A percentile compares a stretch with the other conserved stretches of the same genome.
phyloP scores from a whole-genome alignment of 2,888 invertebrate species.

The Drosophila borealis region DNA sequence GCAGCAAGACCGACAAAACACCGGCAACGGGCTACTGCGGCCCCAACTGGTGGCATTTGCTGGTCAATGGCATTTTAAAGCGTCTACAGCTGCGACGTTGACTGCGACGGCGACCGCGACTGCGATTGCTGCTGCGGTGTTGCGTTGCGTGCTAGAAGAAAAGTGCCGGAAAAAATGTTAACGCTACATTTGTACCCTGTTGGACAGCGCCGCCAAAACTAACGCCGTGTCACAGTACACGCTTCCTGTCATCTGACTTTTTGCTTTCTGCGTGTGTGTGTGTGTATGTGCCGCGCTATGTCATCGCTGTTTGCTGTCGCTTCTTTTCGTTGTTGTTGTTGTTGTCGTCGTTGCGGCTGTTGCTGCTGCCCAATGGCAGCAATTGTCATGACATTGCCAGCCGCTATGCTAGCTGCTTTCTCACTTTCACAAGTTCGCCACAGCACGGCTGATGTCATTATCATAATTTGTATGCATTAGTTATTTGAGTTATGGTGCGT shows the following conservation, averaged over 20 bases:
- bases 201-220: conserved; percentile 58
- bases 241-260: conserved; percentile 68
- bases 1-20: conserved; percentile 61
- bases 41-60: conserved; percentile 73
- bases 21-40: conserved; percentile 50
- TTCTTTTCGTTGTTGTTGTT: conserved; percentile 27
- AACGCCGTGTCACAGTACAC: conserved; percentile 67
- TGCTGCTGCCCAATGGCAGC: conserved; percentile 32
- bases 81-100: conserved; percentile 31
- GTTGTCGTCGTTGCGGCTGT: conserved; percentile 16
- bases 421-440: conserved; percentile 68
- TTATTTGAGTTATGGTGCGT: conserved; percentile 54
- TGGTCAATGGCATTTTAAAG: conserved; percentile 82
- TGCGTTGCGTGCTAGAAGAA: conserved; percentile 60
- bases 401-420: conserved; percentile 50
- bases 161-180: conserved; percentile 73
- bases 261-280: conserved; percentile 14
- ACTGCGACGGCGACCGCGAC: conserved; percentile 19
- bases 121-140: conserved; percentile 32
- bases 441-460: conserved; percentile 71
- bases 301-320: conserved; percentile 49
- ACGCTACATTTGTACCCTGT: conserved; percentile 52
- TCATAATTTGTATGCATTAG: conserved; percentile 74
- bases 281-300: conserved; percentile 38
- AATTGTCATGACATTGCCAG: conserved; percentile 60